Base-by-base conservation (phyloP, 2,113 vertebrate genomes). In the Psilopsiagon aurifrons region DNA sequence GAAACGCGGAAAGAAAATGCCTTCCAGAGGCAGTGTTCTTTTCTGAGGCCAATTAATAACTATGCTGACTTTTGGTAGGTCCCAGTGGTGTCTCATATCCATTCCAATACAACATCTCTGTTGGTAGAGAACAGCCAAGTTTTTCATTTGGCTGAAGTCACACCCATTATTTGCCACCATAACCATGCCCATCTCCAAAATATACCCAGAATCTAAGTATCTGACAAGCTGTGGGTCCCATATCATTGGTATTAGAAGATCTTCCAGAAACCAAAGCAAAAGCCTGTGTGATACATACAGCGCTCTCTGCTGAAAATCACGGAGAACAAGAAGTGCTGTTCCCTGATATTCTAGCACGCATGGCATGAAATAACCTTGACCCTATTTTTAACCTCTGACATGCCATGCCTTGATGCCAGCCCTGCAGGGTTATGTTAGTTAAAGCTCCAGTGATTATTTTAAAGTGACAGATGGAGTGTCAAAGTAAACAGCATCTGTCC, bases 401-500 rank as follows among this genome's bases (percentile, higher is more conserved):
- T 67, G 77, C 91, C 92, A 55, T 43, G 86, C 49, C 91, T 63
- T 49, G 60, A 69, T 89, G 77, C 62, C 90, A 95, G 66, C 77
- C 94, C 94, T 92, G 74, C 47, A 86, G 94, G 86, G 70, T 62
- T 70, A 16, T 69, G 70, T 49, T 57, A 89, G 90, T 57, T 94
- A 77, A 87, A 94, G 92, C 86, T 87, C 94, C 96, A 94, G 54
- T 19, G 77, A 85, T 69, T 63, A 79, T 92, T 95, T 74, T 2
- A 1, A 85, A 95, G 91, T 85, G 88, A 87, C 96, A 97, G 95
- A 97, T 96, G 96, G 96, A 96, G 77, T 70, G 91, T 73, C 92
- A 95, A 88, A 76, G 86, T 74, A 95, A 97, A 94, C 83, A 96
- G 81, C 96, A 97, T 95, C 95, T 96, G 96, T 96, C 96, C 96